A percentile compares a stretch with the other conserved stretches of the same genome.
phyloP scores from a whole-genome alignment of 2,113 vertebrate species.

The Lepidiolamprologus cunningtoni region DNA sequence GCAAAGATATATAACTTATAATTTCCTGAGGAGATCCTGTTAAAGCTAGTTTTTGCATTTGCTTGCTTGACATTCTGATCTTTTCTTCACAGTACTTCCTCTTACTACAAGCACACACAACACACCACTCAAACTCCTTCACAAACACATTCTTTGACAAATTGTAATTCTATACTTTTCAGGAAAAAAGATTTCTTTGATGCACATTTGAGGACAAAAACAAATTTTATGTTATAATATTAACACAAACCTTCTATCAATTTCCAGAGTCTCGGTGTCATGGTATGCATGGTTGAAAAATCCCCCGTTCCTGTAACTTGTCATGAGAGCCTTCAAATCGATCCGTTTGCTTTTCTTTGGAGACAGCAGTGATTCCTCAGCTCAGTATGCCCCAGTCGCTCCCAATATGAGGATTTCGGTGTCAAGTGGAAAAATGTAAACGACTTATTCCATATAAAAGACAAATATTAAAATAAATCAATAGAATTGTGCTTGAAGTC shows the following conservation, averaged over 20 bases:
- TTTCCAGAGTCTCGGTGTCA: constrained; percentile 73
- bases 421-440: not conserved
- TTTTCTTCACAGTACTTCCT: not conserved
- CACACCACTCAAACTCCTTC: not conserved
- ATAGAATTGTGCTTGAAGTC: too few species aligned
- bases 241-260: constrained; percentile 73
- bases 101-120: not conserved
- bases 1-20: not conserved
- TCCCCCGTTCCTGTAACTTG: constrained; percentile 60
- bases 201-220: not conserved
- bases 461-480: not conserved
- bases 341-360: not conserved
- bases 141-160: not conserved
- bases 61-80: not conserved
- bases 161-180: not conserved
- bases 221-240: not conserved
- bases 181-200: not conserved
- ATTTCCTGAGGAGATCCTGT: not conserved
- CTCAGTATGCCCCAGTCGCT: not conserved
- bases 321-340: constrained; percentile 57
- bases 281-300: constrained; percentile 63
- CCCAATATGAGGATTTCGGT: not conserved
- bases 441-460: not conserved
- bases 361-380: not conserved
- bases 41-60: not conserved